Conservation (phyloP, 2,113 vertebrate genomes). For the Geothlypis trichas region DNA sequence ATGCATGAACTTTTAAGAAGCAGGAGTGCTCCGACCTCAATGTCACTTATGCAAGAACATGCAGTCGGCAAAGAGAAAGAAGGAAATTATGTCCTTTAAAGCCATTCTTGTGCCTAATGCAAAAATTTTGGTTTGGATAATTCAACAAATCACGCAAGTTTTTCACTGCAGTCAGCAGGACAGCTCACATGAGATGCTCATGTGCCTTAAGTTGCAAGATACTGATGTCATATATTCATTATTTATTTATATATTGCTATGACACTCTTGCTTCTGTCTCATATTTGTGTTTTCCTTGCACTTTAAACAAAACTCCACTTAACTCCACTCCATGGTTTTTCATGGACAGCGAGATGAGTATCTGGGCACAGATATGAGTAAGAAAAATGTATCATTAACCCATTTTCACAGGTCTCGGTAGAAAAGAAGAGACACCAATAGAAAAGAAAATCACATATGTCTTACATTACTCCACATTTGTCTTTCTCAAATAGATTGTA, state of each 20-base stretch:
- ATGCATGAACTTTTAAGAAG: not conserved
- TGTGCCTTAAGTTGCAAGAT: not conserved
- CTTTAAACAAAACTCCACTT: not conserved
- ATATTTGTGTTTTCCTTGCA: not conserved
- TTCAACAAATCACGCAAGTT: not conserved
- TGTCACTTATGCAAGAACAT: not conserved
- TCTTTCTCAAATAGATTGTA: not conserved
- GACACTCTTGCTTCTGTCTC: not conserved
- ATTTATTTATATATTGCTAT: not conserved
- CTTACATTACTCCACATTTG: not conserved
- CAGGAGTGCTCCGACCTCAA: not conserved
- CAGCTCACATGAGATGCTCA: not conserved
- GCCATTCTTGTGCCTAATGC: not conserved
- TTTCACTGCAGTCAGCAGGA: constrained; percentile 36
- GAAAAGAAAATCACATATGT: not conserved
- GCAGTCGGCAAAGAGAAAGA: not conserved
- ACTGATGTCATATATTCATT: not conserved
- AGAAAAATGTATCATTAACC: not conserved
- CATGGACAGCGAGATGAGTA: not conserved
- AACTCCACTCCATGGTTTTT: not conserved
- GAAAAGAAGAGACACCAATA: not conserved
- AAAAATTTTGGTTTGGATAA: constrained; percentile 17
- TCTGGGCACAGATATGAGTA: not conserved
- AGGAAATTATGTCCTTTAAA: not conserved
- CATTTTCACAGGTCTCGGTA: not conserved